Base-by-base conservation (phyloP, 2,888 invertebrate species). In the Alentia gelatinosa region DNA sequence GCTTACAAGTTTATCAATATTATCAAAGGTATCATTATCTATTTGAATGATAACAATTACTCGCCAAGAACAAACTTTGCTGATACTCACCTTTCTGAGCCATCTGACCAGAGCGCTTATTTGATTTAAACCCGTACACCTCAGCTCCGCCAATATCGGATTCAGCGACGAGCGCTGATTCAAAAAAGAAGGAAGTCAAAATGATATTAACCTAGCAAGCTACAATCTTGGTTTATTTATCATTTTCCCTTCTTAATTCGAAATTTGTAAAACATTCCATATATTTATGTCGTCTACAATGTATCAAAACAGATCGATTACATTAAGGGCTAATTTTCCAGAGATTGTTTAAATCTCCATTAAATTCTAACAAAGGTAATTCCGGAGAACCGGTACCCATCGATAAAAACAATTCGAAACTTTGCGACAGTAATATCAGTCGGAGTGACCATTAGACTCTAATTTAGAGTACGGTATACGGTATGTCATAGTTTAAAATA, bases 21-120 rank as follows among this genome's bases (percentile, higher is more conserved):
- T 19, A 47, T 7, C 7, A 47, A 47, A 47, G 19, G 19, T 12
- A 47, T 47, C 47, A 19, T 47, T 7, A 47, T 12, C 19, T 47
- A 47, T 19, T 19, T 47, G 47, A 47, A n/a, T n/a, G n/a, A n/a
- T n/a, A n/a, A n/a, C n/a, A n/a, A n/a, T n/a, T n/a, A 42, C 15
- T 42, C 47, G 15, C 47, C 47, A 42, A 42, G 47, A 42, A 42
- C 47, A 42, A 42, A n/a, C n/a, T n/a, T n/a, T n/a, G n/a, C 19
- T 47, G 19, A n/a, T 4, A n/a, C 56, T 30, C 90, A 94, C 94
- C 94, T 94, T 93, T 94, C 50, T 92, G 92, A 9, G 93, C 94
- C 95, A 95, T 95, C 86, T 94, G 94, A 12, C 94, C 94, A 5
- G 94, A 93, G 86, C 94, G 95, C 90, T 95, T 95, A 0, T 94